Evolutionary conservation across 2,888 invertebrate genomes (phyloP).

Genomic region (Alcis repandata): DNA sequence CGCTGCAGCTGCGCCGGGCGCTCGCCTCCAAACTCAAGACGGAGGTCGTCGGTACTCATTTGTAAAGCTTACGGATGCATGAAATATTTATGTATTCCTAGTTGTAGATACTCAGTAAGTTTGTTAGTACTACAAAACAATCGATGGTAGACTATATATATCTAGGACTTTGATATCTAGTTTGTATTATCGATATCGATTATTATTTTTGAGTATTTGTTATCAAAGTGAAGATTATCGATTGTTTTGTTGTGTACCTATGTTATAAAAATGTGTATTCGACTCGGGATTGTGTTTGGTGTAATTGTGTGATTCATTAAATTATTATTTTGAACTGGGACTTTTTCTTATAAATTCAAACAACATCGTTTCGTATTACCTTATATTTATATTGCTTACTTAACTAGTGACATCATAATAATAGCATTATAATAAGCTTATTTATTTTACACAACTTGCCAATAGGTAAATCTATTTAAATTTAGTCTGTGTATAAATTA

Average conservation of each 20-base stretch:
- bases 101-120: constrained; percentile 26
- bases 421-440: constrained; percentile 86
- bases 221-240: constrained; percentile 12
- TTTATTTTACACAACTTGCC: constrained; percentile 86
- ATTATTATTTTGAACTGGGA: constrained; percentile 14
- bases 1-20: constrained; percentile 93
- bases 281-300: neutral
- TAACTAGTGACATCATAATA: constrained; percentile 87
- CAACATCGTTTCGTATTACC: constrained; percentile 74
- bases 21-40: constrained; percentile 94
- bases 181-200: neutral
- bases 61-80: constrained; percentile 44
- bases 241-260: constrained; percentile 1
- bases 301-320: constrained; percentile 31
- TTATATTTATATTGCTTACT: constrained; percentile 87
- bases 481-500: constrained; percentile 85
- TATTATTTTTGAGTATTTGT: neutral
- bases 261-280: constrained; percentile 5
- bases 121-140: constrained; percentile 2
- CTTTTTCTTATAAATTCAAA: constrained; percentile 56
- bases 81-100: neutral
- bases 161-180: neutral
- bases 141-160: neutral
- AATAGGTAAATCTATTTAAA: constrained; percentile 83
- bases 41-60: constrained; percentile 91